phyloP scores from a whole-genome alignment of 1,140 invertebrate genomes.

The Drosophila takahashii region DNA sequence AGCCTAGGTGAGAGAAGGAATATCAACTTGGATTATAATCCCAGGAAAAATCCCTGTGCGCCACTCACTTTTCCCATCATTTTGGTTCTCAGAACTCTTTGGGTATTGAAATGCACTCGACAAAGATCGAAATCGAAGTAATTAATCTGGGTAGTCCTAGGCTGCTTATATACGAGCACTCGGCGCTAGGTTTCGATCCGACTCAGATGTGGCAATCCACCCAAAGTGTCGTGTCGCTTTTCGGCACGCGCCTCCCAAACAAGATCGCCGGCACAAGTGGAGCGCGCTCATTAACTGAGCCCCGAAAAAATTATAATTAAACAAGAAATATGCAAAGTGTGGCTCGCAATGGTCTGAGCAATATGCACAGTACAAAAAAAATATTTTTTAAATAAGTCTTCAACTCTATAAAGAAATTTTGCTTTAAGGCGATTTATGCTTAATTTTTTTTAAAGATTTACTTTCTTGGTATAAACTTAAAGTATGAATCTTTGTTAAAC shows the following conservation, averaged over 20 bases:
- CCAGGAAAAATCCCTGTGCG: background rate
- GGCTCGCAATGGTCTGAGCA: conserved; percentile 29
- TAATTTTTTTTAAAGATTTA: no score
- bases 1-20: conserved; percentile 26
- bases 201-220: conserved; percentile 67
- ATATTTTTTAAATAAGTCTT: background rate
- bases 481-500: no score
- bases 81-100: conserved; percentile 33
- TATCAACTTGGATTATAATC: background rate
- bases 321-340: conserved; percentile 71
- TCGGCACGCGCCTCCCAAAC: conserved; percentile 58
- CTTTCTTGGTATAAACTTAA: no score
- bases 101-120: conserved; percentile 60
- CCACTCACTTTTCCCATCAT: conserved; percentile 67
- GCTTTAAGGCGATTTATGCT: background rate
- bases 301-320: conserved; percentile 64
- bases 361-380: conserved; percentile 13
- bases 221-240: conserved; percentile 36
- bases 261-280: conserved; percentile 42
- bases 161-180: conserved; percentile 65
- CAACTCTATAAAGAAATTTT: background rate
- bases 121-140: conserved; percentile 63
- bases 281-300: conserved; percentile 65
- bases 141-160: conserved; percentile 72
- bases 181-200: conserved; percentile 1